These are phyloP conservation scores for Grammomys surdaster DNA, from an alignment of 2,113 vertebrate genomes.

Conservation along the genomic window DNA sequence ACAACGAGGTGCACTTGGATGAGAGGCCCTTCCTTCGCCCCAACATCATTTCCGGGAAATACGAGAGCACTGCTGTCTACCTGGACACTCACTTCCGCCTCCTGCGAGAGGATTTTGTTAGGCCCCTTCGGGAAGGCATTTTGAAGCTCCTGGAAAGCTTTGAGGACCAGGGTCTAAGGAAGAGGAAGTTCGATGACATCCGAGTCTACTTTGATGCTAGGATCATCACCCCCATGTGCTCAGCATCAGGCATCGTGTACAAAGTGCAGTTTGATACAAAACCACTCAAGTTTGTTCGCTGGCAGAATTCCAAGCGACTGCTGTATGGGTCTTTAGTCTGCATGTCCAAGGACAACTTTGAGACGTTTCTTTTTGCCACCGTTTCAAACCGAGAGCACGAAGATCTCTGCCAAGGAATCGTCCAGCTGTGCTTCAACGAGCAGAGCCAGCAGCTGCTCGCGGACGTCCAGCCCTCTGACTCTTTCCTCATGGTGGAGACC, in stretches of 20 bases:
- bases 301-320: slow-evolving; percentile 95
- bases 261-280: slow-evolving; percentile 91
- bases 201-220: slow-evolving; percentile 91
- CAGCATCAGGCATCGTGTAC: slow-evolving; percentile 90
- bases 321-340: slow-evolving; percentile 96
- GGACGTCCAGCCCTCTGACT: slow-evolving; percentile 87
- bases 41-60: slow-evolving; percentile 90
- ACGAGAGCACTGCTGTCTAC: slow-evolving; percentile 90
- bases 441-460: slow-evolving; percentile 89
- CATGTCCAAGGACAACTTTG: slow-evolving; percentile 94
- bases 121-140: slow-evolving; percentile 94
- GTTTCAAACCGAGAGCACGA: slow-evolving; percentile 90
- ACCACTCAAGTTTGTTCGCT: slow-evolving; percentile 92
- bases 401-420: slow-evolving; percentile 87
- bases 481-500: slow-evolving; percentile 97
- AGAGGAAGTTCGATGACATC: slow-evolving; percentile 92
- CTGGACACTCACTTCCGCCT: slow-evolving; percentile 97
- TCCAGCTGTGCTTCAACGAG: slow-evolving; percentile 91
- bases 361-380: slow-evolving; percentile 94
- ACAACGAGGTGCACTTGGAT: slow-evolving; percentile 89
- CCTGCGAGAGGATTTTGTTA: slow-evolving; percentile 95
- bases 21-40: slow-evolving; percentile 92
- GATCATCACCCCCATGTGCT: slow-evolving; percentile 89
- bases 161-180: slow-evolving; percentile 85
- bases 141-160: slow-evolving; percentile 88